Base-by-base conservation (phyloP, 1,140 invertebrate species). In the Ceratitis capitata region DNA sequence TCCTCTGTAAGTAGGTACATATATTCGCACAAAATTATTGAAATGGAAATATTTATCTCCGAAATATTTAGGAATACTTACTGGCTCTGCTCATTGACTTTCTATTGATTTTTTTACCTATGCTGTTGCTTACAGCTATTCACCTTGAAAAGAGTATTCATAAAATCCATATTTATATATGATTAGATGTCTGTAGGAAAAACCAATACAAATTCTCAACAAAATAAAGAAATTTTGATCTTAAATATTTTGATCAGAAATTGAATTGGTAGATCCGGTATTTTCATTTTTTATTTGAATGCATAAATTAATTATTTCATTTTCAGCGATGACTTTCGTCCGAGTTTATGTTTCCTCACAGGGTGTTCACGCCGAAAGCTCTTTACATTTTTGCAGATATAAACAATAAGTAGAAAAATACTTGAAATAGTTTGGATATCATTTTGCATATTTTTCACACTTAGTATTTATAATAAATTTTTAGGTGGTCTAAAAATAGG, bases 401-500 rank as follows among this genome's bases (percentile, higher is more conserved):
- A 83, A 83, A 53, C 42, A 83, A 83, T 14, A 14, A 58, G 49
- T n/a, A 23, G 82, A 53, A 83, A 56, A 53, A 53, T 83, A 83
- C 26, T 83, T 56, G 12, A 83, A 53, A 83, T 35, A 16, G 32
- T 83, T 83, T 35, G 69, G n/a, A 78, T 45, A 78, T 78, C 69
- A 39, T 74, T 74, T 74, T 74, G 32, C 64, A 19, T 39, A 74
- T 74, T 74, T 35, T n/a, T 74, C 64, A 42, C 64, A 45, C 69
- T 47, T 3, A 78, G 42, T 78, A 45, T 78, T 78, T 47, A 83
- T 58, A 53, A 83, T 53, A 83, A 83, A 29, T 83, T 82, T 51
- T 9, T 35, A 35, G 29, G 29, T 47, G 26, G n/a, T n/a, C n/a
- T 7, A 56, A 9, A 82, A 82, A 85, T 47, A 49, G 10, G 42